Evolutionary conservation across 2,113 vertebrate genomes (phyloP), one percentile per base, ranked within the genome.

Genomic region (Macaca mulatta): DNA sequence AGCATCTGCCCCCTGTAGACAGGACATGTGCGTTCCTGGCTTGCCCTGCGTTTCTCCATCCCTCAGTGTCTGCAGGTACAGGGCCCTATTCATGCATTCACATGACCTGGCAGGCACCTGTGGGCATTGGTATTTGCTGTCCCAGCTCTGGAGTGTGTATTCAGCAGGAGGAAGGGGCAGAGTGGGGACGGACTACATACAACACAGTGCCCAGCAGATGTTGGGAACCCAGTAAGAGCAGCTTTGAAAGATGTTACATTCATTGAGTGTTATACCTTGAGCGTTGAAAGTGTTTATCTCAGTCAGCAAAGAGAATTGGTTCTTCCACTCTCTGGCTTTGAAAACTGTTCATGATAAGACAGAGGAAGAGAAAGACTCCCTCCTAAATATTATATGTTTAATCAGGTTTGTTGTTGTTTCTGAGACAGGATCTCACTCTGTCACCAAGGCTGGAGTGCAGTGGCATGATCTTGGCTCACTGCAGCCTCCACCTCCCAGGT

Each of bases 61-160:
- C 30, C 3, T 14, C 0, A 6, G 32, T 0, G 0, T 12, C 18
- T 43, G 17, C 6, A 17, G 27, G 14, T n/a, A 7, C 18, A 61
- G 48, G 30, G 48, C 61, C 40, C 22, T 35, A 14, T 23, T 18
- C 0, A 0, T 18, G 77, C 22, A 2, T 25, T 38, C 8, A 3
- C 25, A 17, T 32, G 3, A 32, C 38, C 72, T 67, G 59, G n/a
- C 7, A 12, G 77, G 40, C 25, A 27, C 10, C 13, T 11, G n/a
- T 48, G 35, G 7, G n/a, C 59, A 2, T 10, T 50, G 12, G 9
- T 7, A 5, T 85, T 86, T 69, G 57, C 87, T 74, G 14, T 17
- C 48, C n/a, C 3, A 35, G 48, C 38, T 89, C 52, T 70, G 17
- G 45, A 52, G 67, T 5, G 0, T 90, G 72, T 69, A 30, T 40